Conservation (phyloP, 2,888 invertebrate genomes). For the Caenorhabditis sp. region DNA sequence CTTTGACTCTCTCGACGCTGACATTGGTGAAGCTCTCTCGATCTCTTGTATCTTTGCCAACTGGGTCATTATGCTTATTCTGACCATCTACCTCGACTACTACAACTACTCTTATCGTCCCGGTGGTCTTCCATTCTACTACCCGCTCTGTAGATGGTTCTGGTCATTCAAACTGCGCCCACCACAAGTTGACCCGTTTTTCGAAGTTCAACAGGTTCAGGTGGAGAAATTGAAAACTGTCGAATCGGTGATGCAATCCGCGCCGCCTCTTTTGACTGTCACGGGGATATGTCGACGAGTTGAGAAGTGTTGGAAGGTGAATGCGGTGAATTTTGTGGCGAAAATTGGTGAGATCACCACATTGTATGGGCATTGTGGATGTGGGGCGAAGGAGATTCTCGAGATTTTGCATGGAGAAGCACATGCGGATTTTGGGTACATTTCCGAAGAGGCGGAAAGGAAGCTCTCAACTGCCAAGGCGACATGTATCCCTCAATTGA, state of each 20-base stretch:
- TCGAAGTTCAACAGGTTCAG: background rate
- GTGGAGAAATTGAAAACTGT: background rate
- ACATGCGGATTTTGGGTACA: background rate
- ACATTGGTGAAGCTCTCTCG: slow-evolving; percentile 11
- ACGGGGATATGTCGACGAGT: background rate
- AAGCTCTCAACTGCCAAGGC: background rate
- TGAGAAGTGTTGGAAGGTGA: background rate
- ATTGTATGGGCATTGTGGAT: background rate
- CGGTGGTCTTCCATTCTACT: slow-evolving; percentile 13
- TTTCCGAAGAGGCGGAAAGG: background rate
- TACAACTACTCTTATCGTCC: slow-evolving; percentile 6
- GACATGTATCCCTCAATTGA: background rate
- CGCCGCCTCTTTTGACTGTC: background rate
- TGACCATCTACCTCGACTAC: slow-evolving; percentile 20
- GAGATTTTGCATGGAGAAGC: background rate
- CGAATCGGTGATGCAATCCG: background rate
- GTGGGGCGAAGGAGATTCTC: background rate
- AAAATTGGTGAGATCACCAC: background rate
- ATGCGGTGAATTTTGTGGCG: background rate
- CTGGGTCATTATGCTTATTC: background rate
- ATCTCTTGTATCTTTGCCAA: slow-evolving; percentile 18
- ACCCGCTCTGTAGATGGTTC: slow-evolving; percentile 12
- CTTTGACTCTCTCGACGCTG: background rate
- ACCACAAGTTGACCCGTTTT: slow-evolving; percentile 6
- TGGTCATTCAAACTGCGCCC: slow-evolving; percentile 15